Evolutionary conservation across 2,797 vertebrate species (phyloP).

Genomic region (Synanceia verrucosa): DNA sequence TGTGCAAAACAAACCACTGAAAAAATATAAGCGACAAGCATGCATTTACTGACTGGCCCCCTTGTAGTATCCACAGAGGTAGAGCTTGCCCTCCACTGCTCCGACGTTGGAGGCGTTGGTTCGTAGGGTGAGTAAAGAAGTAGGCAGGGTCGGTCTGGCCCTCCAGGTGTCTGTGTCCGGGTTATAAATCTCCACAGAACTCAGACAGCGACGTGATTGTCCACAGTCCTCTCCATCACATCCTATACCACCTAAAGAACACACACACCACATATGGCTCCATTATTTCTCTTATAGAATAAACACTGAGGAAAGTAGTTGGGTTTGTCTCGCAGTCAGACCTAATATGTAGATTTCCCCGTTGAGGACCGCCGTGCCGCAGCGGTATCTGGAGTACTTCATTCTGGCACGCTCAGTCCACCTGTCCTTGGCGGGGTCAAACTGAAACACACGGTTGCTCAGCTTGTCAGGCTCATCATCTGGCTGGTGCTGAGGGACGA

Average conservation of each 20-base stretch:
- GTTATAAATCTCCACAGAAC: slow-evolving; percentile 91
- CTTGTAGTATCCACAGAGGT: slow-evolving; percentile 90
- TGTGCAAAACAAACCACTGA: background rate
- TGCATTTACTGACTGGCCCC: slow-evolving; percentile 85
- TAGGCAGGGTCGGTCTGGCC: slow-evolving; percentile 85
- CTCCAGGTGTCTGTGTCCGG: slow-evolving; percentile 90
- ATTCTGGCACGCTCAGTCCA: slow-evolving; percentile 86
- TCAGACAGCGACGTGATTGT: slow-evolving; percentile 88
- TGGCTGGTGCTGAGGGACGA: slow-evolving; percentile 76
- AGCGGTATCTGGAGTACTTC: slow-evolving; percentile 91
- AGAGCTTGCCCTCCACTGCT: slow-evolving; percentile 86
- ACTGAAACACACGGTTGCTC: slow-evolving; percentile 86
- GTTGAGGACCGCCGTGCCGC: slow-evolving; percentile 85
- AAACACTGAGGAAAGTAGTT: background rate
- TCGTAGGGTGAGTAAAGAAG: slow-evolving; percentile 84
- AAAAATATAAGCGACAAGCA: background rate
- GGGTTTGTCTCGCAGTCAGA: slow-evolving; percentile 71
- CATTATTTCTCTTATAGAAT: background rate
- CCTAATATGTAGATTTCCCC: slow-evolving; percentile 91
- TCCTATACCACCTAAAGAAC: slow-evolving; percentile 89
- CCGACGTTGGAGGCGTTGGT: slow-evolving; percentile 84
- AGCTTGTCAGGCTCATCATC: slow-evolving; percentile 91
- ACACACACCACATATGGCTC: background rate
- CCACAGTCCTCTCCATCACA: slow-evolving; percentile 88
- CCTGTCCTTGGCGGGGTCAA: slow-evolving; percentile 86